phyloP scores from a whole-genome alignment of 2,113 vertebrate genomes.

The Sula dactylatra region DNA sequence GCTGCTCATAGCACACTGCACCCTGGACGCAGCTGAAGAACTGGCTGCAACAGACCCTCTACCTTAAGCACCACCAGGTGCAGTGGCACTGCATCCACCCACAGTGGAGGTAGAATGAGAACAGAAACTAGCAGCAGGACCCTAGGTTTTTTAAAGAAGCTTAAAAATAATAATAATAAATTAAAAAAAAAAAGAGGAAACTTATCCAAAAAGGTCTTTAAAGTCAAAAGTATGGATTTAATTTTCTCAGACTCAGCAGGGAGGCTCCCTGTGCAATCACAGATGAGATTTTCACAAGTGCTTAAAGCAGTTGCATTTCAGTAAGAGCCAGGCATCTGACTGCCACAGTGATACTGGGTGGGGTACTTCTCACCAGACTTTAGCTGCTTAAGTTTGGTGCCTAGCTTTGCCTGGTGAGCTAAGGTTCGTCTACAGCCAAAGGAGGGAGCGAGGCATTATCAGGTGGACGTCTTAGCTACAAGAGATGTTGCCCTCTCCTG shows the following conservation, averaged over 20 bases:
- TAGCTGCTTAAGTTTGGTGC: background rate
- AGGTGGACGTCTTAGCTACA: background rate
- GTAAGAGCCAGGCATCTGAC: background rate
- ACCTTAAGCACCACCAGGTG: background rate
- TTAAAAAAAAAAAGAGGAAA: background rate
- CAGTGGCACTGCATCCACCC: background rate
- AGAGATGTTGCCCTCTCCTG: background rate
- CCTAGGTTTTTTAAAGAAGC: background rate
- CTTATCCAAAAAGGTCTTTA: background rate
- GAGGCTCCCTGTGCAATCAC: background rate
- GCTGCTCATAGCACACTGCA: background rate
- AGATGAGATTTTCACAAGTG: background rate
- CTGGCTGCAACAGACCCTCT: background rate
- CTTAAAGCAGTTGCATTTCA: background rate
- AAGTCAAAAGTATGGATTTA: background rate
- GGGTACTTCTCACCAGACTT: background rate
- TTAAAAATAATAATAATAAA: background rate
- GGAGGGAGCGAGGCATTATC: background rate
- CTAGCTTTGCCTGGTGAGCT: background rate
- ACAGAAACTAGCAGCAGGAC: background rate
- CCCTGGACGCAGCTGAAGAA: background rate
- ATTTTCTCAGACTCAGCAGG: background rate
- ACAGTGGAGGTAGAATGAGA: accelerated
- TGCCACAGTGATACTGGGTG: background rate
- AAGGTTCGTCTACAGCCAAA: background rate